Percentiles rank a stretch among this genome's conserved stretches.
Evolutionary conservation across 2,113 vertebrate species (phyloP).

Genomic region (Aegotheles bennettii): DNA sequence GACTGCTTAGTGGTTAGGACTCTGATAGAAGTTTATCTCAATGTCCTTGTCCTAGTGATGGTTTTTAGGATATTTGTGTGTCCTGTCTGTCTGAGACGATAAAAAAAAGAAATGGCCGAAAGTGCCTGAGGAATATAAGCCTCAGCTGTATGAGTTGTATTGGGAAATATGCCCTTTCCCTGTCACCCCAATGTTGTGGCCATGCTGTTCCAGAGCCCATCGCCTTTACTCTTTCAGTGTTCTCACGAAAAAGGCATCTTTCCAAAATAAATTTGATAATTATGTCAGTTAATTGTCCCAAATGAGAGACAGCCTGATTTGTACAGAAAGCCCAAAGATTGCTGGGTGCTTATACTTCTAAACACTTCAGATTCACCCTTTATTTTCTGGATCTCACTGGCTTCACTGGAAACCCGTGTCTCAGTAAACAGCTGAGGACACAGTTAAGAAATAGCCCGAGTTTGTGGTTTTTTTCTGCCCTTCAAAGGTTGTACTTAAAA

Average conservation of each 20-base stretch:
- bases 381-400: not conserved
- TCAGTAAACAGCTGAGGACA: not conserved
- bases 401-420: not conserved
- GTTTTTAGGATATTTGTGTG: not conserved
- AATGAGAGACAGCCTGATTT: not conserved
- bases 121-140: not conserved
- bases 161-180: not conserved
- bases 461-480: not conserved
- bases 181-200: rapidly evolving
- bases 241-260: not conserved
- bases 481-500: not conserved
- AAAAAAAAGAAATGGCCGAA: not conserved
- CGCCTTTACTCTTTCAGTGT: not conserved
- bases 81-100: too few species aligned
- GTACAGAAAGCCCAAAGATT: not conserved
- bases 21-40: not conserved
- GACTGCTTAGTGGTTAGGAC: not conserved
- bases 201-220: not conserved
- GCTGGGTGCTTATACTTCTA: not conserved
- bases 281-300: not conserved
- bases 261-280: not conserved
- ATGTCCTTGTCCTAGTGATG: not conserved
- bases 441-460: not conserved
- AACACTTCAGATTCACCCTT: not conserved
- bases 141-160: not conserved